Percentiles rank a stretch among this genome's conserved stretches.
These are phyloP conservation scores for Musca domestica DNA, from an alignment of 1,140 invertebrate genomes.

Conservation along the genomic window DNA sequence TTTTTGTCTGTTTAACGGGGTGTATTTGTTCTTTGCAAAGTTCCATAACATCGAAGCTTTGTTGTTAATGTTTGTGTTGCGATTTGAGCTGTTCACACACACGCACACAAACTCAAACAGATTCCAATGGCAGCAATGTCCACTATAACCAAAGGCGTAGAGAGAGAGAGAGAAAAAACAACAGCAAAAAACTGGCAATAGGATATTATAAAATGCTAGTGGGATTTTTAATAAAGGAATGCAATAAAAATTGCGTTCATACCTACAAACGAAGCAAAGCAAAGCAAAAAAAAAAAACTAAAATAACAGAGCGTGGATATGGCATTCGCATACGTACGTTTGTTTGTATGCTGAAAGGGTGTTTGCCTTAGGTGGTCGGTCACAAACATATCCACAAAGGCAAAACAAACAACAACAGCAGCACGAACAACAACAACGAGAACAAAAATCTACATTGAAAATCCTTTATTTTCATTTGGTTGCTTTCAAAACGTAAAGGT, in stretches of 20 bases:
- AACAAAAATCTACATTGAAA: background rate
- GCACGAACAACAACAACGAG: background rate
- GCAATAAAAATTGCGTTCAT: slow-evolving; percentile 5
- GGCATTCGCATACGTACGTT: background rate
- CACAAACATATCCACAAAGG: background rate
- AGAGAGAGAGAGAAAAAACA: background rate
- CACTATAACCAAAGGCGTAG: background rate
- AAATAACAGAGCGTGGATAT: background rate
- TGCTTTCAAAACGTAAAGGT: slow-evolving; percentile 1
- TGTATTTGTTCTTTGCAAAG: too few relatives aligned
- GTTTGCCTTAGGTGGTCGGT: background rate
- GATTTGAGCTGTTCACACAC: too few relatives aligned
- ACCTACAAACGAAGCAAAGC: background rate
- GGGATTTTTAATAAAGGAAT: slow-evolving; percentile 17
- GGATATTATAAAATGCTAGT: slow-evolving; percentile 14
- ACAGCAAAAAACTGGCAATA: background rate
- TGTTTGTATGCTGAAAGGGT: background rate
- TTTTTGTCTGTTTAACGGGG: too few relatives aligned
- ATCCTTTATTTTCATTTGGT: background rate
- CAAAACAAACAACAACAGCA: background rate
- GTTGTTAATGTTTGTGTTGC: too few relatives aligned
- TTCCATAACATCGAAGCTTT: too few relatives aligned
- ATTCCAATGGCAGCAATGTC: background rate
- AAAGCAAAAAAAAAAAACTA: background rate
- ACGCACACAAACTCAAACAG: too few relatives aligned